Evolutionary conservation across 1,140 invertebrate species (phyloP), one percentile per base, ranked within the genome.

Genomic region (Zaprionus ornatus): DNA sequence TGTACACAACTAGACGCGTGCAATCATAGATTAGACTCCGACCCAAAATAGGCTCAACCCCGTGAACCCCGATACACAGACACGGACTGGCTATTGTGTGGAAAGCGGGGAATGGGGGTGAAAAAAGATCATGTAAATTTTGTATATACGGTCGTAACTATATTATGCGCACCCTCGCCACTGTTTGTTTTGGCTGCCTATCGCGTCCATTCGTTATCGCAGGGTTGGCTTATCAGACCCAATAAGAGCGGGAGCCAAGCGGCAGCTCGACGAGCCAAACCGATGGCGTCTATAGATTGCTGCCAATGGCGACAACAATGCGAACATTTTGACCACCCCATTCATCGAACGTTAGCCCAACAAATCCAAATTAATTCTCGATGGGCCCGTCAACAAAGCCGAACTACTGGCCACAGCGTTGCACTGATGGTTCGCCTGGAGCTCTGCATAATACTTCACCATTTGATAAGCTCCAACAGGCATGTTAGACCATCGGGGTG

Each of bases 231-330:
- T 90, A 90, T 90, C 85, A 90, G n/a, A 10, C 5, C 42, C 57
- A 77, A 79, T 85, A 79, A 78, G 64, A 84, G 80, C 78, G 64
- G 85, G 54, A 88, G 85, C 84, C 80, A 65, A 87, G 66, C 83
- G 80, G 79, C 79, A 77, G 77, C 79, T 52, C 27, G 40, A 64
- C 65, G 37, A 70, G 71, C n/a, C 79, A 59, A 48, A 54, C 50
- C 85, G 84, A 90, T 87, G 84, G 80, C 84, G 84, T 88, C 84
- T 90, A 90, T 88, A 88, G 84, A 87, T 87, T 87, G 83, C 80
- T 77, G 61, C 77, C 80, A 73, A 78, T 78, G 84, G 77, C 84
- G 81, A 85, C 85, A 90, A 85, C 59, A 81, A 81, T 83, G 70
- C 60, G 60, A 74, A 66, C 84, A 73, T 80, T 88, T 84, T 84